Conservation (phyloP, 2,888 invertebrate genomes). For the Phalangium opilio region DNA sequence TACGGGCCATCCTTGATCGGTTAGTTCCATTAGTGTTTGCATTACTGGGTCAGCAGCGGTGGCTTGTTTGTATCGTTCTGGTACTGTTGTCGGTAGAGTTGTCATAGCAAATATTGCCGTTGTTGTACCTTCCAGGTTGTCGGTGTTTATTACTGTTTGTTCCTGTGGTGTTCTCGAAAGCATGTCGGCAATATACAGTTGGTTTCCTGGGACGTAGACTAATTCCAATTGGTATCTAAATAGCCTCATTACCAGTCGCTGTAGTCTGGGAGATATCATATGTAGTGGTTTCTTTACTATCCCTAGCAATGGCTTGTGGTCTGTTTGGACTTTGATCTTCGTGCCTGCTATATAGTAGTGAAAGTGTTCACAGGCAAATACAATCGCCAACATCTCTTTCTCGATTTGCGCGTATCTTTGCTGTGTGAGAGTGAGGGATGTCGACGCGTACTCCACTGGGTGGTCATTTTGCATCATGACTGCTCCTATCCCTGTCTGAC, state of each 20-base stretch:
- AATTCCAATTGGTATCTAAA: slow-evolving; percentile 3
- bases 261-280: slow-evolving; percentile 28
- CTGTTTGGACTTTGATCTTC: too few relatives aligned
- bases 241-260: slow-evolving; percentile 25
- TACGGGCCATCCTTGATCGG: slow-evolving; percentile 5
- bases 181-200: slow-evolving; percentile 18
- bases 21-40: background rate
- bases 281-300: slow-evolving; percentile 26
- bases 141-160: background rate
- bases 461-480: slow-evolving; percentile 24
- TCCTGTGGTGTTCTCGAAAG: slow-evolving; percentile 13
- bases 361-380: too few relatives aligned
- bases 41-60: background rate
- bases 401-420: slow-evolving; percentile 29
- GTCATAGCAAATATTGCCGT: background rate
- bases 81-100: background rate
- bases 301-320: slow-evolving; percentile 27
- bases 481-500: slow-evolving; percentile 25
- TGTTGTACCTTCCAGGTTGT: background rate
- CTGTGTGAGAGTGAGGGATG: slow-evolving; percentile 25
- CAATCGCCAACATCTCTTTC: slow-evolving; percentile 22
- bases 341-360: too few relatives aligned
- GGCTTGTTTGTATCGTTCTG: background rate
- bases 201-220: slow-evolving; percentile 12
- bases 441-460: slow-evolving; percentile 27